A percentile compares a stretch with the other conserved stretches of the same genome.
phyloP scores from a whole-genome alignment of 2,888 invertebrate genomes.

The Leptura quadrifasciata region DNA sequence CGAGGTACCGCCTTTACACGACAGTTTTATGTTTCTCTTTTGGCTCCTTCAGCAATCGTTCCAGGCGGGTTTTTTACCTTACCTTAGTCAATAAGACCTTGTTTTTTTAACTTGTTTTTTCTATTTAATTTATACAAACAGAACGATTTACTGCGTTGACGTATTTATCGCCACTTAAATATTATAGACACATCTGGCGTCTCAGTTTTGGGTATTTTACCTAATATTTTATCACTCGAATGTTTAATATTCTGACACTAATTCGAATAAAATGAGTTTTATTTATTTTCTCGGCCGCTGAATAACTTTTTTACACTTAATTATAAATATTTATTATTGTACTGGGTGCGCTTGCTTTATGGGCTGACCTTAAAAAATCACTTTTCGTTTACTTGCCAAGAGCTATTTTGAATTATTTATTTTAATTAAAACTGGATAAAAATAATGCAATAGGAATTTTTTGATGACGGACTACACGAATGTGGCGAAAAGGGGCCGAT shows the following conservation, averaged over 20 bases:
- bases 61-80: conserved; percentile 3
- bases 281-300: neutral
- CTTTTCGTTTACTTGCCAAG: neutral
- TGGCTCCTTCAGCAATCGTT: neutral
- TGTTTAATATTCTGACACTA: conserved; percentile 11
- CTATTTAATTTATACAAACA: conserved; percentile 16
- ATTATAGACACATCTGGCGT: conserved; percentile 25
- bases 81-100: conserved; percentile 15
- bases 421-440: neutral
- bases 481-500: neutral
- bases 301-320: neutral
- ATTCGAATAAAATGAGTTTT: neutral
- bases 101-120: conserved; percentile 12
- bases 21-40: conserved; percentile 17
- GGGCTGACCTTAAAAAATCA: neutral
- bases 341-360: neutral
- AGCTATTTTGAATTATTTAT: neutral
- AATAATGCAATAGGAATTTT: neutral
- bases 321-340: neutral
- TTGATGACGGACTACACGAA: neutral
- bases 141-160: neutral
- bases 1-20: neutral
- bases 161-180: conserved; percentile 32
- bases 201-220: conserved; percentile 1
- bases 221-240: neutral